Evolutionary conservation across 2,888 invertebrate genomes (phyloP).

Genomic region (Scaptomyza parva): DNA sequence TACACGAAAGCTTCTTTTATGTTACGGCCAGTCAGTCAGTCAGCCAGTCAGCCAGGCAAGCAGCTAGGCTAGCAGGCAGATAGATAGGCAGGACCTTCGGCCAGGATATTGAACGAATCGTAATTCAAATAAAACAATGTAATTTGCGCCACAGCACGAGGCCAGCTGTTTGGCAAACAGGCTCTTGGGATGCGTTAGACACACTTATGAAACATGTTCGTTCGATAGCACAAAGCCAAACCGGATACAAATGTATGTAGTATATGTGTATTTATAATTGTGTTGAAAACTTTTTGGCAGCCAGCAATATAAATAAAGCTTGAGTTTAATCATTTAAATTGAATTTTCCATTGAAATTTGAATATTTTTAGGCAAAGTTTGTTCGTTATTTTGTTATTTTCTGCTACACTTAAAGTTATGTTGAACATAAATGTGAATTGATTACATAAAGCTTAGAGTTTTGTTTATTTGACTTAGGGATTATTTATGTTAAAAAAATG

Average conservation of each 20-base stretch:
- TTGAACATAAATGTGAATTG: no score
- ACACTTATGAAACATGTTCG: conserved; percentile 20
- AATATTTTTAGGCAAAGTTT: neutral
- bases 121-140: conserved; percentile 81
- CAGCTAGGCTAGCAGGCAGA: neutral
- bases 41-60: conserved; percentile 18
- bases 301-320: conserved; percentile 12
- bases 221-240: conserved; percentile 6
- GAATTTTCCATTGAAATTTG: conserved; percentile 28
- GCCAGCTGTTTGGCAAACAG: conserved; percentile 7
- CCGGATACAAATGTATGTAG: conserved; percentile 14
- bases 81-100: conserved; percentile 16
- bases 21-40: conserved; percentile 45
- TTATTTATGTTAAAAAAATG: no score
- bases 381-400: no score
- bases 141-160: conserved; percentile 50
- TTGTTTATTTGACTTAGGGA: neutral
- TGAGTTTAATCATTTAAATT: conserved; percentile 19
- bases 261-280: neutral
- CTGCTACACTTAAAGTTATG: neutral
- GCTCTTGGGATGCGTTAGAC: conserved; percentile 8
- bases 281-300: neutral
- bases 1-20: conserved; percentile 75
- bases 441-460: neutral
- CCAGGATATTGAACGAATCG: conserved; percentile 61